Base-by-base conservation (phyloP, 2,888 invertebrate species). In the Hirudinaria manillensis region DNA sequence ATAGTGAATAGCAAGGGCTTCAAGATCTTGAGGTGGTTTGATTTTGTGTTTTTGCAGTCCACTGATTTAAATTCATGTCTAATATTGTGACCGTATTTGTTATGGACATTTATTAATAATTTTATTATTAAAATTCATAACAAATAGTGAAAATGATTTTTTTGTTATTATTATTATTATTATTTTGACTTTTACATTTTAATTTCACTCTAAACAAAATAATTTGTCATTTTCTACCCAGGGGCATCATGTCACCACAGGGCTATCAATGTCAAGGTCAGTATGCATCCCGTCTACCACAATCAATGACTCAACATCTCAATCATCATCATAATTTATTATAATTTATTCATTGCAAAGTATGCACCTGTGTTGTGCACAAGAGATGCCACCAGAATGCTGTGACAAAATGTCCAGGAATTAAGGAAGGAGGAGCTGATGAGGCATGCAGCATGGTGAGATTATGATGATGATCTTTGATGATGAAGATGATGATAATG, bases 361-460 rank as follows among this genome's bases (percentile, higher is more conserved):
- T 77, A 21, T 77, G 77, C 71, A 77, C 77, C 19, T 76, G 95
- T 86, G 99, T 99, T 83, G 98, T 99, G 79, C 99, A 99, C 89
- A 99, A 99, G 87, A 89, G 97, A 84, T 99, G 99, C 86, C 98
- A 99, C 87, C 91, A 91, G 82, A 91, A 92, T 79, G 95, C 99
- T 80, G 94, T 99, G 82, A 98, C 97, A 84, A 96, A 95, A 88
- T 99, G 99, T 88, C 98, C 98, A 76, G 98, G 97, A 80, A 94
- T 94, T 90, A 94, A 73, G 32, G 73, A 73, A 34, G 65, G 32
- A 4, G 73, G 27, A 27, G 38, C 73, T 3, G 73, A 73, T 24
- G 73, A 73, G 34, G 73, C 61, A n/a, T n/a, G 55, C 27, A 65
- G 61, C 38, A 32, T 73, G 73, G 73, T 73, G 19, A 51, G 34